Evolutionary conservation across 2,113 vertebrate species (phyloP).

Genomic region (Lagopus muta): DNA sequence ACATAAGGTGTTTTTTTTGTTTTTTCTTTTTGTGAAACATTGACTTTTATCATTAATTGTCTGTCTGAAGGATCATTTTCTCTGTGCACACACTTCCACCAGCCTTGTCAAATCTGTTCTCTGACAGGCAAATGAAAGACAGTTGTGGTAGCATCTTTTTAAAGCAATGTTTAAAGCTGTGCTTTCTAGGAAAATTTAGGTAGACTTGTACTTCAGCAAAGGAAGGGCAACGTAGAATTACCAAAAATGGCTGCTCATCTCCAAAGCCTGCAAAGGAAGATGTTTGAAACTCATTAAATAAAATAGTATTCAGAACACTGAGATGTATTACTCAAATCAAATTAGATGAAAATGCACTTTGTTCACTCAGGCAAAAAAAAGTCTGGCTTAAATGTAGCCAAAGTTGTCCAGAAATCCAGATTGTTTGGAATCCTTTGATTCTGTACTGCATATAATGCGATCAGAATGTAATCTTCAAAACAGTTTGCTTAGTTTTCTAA

Average conservation of each 20-base stretch:
- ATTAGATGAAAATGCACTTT: background rate
- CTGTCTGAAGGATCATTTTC: background rate
- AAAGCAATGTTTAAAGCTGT: background rate
- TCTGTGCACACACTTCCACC: background rate
- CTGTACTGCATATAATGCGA: background rate
- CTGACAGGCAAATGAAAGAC: background rate
- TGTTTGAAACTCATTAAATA: background rate
- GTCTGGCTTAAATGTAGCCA: background rate
- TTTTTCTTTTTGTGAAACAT: background rate
- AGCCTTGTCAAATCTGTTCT: background rate
- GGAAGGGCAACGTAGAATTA: rapidly evolving
- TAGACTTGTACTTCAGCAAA: background rate
- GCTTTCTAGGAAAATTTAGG: background rate
- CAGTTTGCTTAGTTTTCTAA: background rate
- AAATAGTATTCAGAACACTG: background rate
- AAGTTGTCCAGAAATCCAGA: background rate
- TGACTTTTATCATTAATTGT: background rate
- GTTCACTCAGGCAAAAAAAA: background rate
- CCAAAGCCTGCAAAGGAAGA: background rate
- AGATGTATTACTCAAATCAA: rapidly evolving
- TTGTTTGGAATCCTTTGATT: background rate
- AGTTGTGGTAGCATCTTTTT: background rate
- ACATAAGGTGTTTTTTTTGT: background rate
- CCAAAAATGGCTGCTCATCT: background rate
- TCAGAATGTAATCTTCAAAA: background rate